Percentiles rank a stretch among this genome's conserved stretches.
phyloP scores from a whole-genome alignment of 2,797 vertebrate species.

The Loris lydekkerianus region DNA sequence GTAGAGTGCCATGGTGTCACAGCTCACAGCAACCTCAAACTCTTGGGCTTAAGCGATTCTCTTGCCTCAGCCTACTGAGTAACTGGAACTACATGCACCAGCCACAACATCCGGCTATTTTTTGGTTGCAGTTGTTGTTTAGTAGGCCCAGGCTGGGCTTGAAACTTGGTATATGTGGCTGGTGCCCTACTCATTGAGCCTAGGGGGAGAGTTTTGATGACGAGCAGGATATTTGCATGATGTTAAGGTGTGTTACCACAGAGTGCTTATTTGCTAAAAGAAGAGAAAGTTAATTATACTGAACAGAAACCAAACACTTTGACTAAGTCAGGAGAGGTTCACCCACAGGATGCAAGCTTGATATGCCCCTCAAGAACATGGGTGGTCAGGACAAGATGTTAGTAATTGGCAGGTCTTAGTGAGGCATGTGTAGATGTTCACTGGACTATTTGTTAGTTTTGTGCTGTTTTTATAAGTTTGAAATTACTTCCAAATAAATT shows the following conservation, averaged over 20 bases:
- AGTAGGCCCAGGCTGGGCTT: no score
- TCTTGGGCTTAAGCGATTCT: no score
- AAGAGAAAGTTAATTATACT: background rate
- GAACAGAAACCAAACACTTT: background rate
- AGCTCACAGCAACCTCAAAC: no score
- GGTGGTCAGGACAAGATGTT: background rate
- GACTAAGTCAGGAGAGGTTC: background rate
- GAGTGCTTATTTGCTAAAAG: background rate
- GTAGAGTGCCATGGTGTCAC: no score
- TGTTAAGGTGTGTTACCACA: background rate
- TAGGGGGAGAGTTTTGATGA: background rate
- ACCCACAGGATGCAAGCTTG: background rate
- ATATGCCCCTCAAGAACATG: background rate
- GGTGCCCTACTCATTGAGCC: no score
- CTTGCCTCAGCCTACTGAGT: no score
- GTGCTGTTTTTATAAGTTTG: background rate
- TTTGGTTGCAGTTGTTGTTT: no score
- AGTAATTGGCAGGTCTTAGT: background rate
- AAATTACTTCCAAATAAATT: conserved; percentile 2
- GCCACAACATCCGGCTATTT: no score
- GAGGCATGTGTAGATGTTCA: background rate
- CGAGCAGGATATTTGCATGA: background rate
- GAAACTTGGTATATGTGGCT: no score
- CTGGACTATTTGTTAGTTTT: background rate
- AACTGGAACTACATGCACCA: no score